Evolutionary conservation across 2,113 vertebrate species (phyloP), one percentile per base, ranked within the genome.

Genomic region (Ahaetulla prasina): DNA sequence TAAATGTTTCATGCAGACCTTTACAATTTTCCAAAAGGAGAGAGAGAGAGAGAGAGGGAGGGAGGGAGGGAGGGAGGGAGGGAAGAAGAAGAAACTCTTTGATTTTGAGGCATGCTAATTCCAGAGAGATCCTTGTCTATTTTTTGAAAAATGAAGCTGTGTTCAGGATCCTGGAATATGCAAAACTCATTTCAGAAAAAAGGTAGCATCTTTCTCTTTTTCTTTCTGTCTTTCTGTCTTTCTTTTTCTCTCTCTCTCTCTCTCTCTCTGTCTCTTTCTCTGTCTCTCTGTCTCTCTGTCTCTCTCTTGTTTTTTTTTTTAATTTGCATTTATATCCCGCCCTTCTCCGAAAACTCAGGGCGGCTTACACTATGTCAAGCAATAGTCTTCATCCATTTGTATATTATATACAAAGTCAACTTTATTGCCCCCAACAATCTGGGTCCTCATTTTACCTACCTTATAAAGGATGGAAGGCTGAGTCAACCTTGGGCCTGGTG

Each of bases 1-100:
- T 98, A 96, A 97, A 97, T 97, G 93, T 97, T 98, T 98, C 95
- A 97, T 97, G 91, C 91, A 95, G 86, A 92, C 96, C 96, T 96
- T 95, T 97, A 39, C 91, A 60, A 87, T 30, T 87, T 60, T 18
- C 23, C 16, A 43, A 52, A 52, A 8, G 49, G 84, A 25, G 11
- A 50, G 9, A 57, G 84, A 23, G 8, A 57, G 8, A 47, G 47
- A 50, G 2, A 57, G 74, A 23, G 23, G n/a, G n/a, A 57, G 8
- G 23, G 6, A 49, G 74, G 2, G 23, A 57, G 8, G 8, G 1
- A 57, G 8, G 23, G 6, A 49, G 74, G 2, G 23, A 57, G 8
- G 8, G 1, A 8, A 49, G 57, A 3, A n/a, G 4, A n/a, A n/a
- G 30, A 68, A n/a, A 68, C 11, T n/a, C 96, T 96, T 96, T 95